Evolutionary conservation across 2,113 vertebrate genomes (phyloP).

Genomic region (Oceanodroma tethys): DNA sequence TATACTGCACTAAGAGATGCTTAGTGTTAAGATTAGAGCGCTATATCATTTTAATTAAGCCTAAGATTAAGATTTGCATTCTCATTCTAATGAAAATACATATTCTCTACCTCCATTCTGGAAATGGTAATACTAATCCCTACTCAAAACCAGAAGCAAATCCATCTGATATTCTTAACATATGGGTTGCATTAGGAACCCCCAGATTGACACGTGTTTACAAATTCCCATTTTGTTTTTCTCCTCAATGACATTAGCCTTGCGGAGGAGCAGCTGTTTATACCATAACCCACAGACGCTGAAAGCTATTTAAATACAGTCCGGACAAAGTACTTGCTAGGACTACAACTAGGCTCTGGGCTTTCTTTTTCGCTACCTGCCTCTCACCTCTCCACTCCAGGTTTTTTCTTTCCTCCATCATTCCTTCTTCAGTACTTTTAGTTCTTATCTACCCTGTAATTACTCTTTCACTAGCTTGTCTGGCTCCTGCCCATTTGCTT

Average conservation of each 20-base stretch:
- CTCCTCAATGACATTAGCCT: not conserved
- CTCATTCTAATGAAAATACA: not conserved
- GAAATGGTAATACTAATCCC: not conserved
- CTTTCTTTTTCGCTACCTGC: not conserved
- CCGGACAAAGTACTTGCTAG: not conserved
- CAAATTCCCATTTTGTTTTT: not conserved
- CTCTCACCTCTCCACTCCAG: not conserved
- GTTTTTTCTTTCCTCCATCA: not conserved
- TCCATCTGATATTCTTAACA: not conserved
- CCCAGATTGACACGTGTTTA: rapidly evolving
- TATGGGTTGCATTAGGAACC: not conserved
- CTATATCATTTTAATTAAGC: rapidly evolving
- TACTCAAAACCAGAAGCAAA: not conserved
- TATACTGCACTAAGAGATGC: not conserved
- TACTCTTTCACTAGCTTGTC: not conserved
- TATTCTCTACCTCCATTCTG: not conserved
- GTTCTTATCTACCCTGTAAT: not conserved
- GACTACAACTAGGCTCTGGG: not conserved
- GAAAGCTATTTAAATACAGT: not conserved
- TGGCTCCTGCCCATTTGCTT: not conserved
- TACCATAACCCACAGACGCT: not conserved
- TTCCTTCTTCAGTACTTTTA: not conserved
- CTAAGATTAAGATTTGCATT: not conserved
- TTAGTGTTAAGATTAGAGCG: not conserved
- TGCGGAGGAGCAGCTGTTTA: not conserved